These are phyloP conservation scores for Schizothorax lantsangensis DNA, from an alignment of 2,797 vertebrate genomes.

Conservation along the genomic window DNA sequence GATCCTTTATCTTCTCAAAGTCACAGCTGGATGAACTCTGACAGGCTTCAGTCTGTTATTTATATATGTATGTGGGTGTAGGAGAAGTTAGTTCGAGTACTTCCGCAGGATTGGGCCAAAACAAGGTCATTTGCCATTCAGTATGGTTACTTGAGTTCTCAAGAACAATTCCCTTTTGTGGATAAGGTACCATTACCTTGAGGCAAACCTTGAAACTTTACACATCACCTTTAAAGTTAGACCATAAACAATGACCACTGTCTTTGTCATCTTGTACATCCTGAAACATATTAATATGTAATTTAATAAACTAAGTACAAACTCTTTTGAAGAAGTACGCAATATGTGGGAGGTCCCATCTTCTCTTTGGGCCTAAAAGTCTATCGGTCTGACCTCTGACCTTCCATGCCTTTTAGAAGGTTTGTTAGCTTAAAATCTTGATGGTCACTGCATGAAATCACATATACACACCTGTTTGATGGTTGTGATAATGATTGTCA, in stretches of 20 bases:
- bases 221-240: constrained; percentile 69
- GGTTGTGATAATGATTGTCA: background rate
- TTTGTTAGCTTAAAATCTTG: background rate
- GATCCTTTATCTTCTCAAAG: constrained; percentile 21
- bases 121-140: constrained; percentile 69
- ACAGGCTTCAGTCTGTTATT: constrained; percentile 24
- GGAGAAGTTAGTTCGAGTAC: constrained; percentile 34
- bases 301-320: constrained; percentile 68
- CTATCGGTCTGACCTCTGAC: constrained; percentile 42
- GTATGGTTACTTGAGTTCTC: constrained; percentile 55
- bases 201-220: constrained; percentile 74
- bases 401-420: background rate
- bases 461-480: background rate
- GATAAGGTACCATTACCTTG: constrained; percentile 61
- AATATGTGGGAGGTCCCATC: constrained; percentile 54
- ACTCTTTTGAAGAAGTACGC: constrained; percentile 49
- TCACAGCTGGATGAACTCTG: constrained; percentile 45
- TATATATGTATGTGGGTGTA: constrained; percentile 56
- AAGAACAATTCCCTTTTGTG: constrained; percentile 74
- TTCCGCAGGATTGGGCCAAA: constrained; percentile 70
- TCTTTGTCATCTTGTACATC: constrained; percentile 64
- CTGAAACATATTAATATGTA: constrained; percentile 62
- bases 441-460: background rate
- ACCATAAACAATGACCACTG: constrained; percentile 64
- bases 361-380: constrained; percentile 49